Base-by-base conservation (phyloP, 2,888 invertebrate genomes). In the Leucozona laternaria region DNA sequence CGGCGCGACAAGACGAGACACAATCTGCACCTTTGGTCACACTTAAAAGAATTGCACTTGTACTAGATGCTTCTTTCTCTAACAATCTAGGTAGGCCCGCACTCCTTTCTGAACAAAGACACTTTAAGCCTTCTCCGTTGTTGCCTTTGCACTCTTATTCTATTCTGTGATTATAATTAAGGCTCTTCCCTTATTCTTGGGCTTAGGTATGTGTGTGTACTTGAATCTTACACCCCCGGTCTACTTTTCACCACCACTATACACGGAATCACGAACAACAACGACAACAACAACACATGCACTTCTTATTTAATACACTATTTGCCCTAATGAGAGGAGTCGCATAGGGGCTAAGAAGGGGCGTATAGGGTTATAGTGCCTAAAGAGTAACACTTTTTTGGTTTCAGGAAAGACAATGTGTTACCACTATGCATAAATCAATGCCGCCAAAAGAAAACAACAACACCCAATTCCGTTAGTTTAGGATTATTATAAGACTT, bases 21-120 rank as follows among this genome's bases (percentile, higher is more conserved):
- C 81, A 60, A 85, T 80, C 73, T 71, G 68, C 77, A 85, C 81
- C 73, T 85, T 73, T 68, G 81, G 81, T 78, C 81, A 57, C 85
- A 85, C 85, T 85, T 68, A 34, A 71, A 58, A 64, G 64, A 71
- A 84, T 66, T 79, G 79, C 79, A 79, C 83, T 75, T 57, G 43
- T 31, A 58, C 64, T 48, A 64, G 28, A 48, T 48, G 48, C 48
- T 64, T 64, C 17, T 43, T 31, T 34, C 43, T 15, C 10, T 20
- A 53, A 48, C 20, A 70, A 62, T 68, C 48, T 57, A 55, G 48
- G 48, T 57, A 55, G 48, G 48, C 48, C 48, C 48, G 17, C 28
- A 34, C n/a, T 37, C 17, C 13, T 25, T 25, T 48, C 22, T 25
- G 60, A 28, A 68, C 58, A 77, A 55, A 58, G 66, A 57, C 79